phyloP scores from a whole-genome alignment of 2,888 invertebrate genomes.

The Tetheella fluctuosa region DNA sequence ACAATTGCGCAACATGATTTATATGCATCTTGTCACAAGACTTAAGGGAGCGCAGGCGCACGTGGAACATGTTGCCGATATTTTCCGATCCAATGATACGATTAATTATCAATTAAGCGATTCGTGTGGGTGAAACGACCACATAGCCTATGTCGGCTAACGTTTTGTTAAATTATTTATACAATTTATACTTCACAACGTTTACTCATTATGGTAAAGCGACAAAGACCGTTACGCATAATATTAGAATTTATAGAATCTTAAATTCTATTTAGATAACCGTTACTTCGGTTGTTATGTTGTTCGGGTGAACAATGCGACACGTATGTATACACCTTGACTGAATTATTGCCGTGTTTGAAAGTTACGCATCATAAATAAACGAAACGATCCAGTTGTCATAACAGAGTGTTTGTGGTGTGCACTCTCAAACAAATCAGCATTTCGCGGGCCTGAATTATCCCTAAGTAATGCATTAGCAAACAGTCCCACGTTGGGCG shows the following conservation, averaged over 20 bases:
- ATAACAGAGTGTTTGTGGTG: slow-evolving; percentile 40
- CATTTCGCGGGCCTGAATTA: slow-evolving; percentile 48
- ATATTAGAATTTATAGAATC: slow-evolving; percentile 50
- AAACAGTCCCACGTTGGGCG: slow-evolving; percentile 49
- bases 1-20: slow-evolving; percentile 65
- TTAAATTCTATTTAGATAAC: slow-evolving; percentile 47
- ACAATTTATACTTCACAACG: slow-evolving; percentile 34
- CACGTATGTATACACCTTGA: slow-evolving; percentile 35
- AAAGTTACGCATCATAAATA: slow-evolving; percentile 48
- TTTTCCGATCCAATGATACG: slow-evolving; percentile 27
- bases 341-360: slow-evolving; percentile 31
- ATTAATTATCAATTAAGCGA: slow-evolving; percentile 47
- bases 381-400: slow-evolving; percentile 37
- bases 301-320: slow-evolving; percentile 50
- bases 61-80: slow-evolving; percentile 38
- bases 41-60: slow-evolving; percentile 32
- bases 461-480: slow-evolving; percentile 45
- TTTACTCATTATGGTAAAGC: slow-evolving; percentile 48
- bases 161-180: slow-evolving; percentile 38
- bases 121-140: slow-evolving; percentile 49
- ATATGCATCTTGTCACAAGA: slow-evolving; percentile 45
- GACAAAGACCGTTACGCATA: slow-evolving; percentile 65
- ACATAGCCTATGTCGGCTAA: slow-evolving; percentile 34
- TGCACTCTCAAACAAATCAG: slow-evolving; percentile 44
- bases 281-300: slow-evolving; percentile 41